Evolutionary conservation across 2,888 invertebrate species (phyloP).

Genomic region (Syrista parreyssii): DNA sequence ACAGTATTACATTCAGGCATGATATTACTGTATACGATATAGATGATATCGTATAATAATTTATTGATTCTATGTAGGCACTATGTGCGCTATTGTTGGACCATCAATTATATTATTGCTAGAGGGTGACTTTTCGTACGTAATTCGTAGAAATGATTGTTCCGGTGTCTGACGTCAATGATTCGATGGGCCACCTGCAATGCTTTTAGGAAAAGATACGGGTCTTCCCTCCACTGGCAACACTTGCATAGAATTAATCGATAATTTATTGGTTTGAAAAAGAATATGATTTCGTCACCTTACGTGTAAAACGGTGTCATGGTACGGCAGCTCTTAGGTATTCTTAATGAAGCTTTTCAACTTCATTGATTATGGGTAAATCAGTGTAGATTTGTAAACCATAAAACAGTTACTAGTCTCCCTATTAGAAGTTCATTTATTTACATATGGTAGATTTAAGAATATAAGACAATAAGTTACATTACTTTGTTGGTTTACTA

Average conservation of each 20-base stretch:
- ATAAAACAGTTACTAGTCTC: neutral
- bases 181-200: neutral
- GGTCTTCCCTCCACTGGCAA: neutral
- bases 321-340: neutral
- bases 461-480: neutral
- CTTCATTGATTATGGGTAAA: neutral
- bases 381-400: neutral
- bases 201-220: neutral
- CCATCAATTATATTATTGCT: neutral
- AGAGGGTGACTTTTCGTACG: constrained; percentile 19
- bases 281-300: neutral
- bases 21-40: no score
- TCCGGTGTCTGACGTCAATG: neutral
- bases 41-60: no score
- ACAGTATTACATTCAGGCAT: no score
- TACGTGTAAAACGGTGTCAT: neutral
- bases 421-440: neutral
- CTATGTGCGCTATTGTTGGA: neutral
- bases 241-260: neutral
- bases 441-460: neutral
- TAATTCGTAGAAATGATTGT: constrained; percentile 3
- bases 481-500: neutral
- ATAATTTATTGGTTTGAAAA: neutral
- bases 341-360: neutral
- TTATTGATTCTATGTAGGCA: neutral